A percentile compares a stretch with the other conserved stretches of the same genome.
Conservation (phyloP, 2,113 vertebrate genomes). For the Cavia porcellus region DNA sequence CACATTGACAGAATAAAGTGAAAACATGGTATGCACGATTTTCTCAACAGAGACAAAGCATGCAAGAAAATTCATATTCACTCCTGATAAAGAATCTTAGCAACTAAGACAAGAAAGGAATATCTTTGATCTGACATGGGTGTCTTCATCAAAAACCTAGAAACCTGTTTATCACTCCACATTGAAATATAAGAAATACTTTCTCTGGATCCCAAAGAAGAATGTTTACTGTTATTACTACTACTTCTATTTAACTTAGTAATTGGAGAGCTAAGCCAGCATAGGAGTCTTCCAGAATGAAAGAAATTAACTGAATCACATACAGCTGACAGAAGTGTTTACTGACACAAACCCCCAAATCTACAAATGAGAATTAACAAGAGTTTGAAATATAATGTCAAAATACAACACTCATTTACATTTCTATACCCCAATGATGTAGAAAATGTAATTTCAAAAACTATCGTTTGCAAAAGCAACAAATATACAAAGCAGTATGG, state of each 20-base stretch:
- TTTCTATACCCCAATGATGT: background rate
- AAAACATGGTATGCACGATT: background rate
- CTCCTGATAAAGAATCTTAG: background rate
- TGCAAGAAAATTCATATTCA: background rate
- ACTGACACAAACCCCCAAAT: background rate
- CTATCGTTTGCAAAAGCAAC: background rate
- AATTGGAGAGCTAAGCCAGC: background rate
- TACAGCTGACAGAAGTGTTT: background rate
- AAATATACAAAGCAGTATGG: background rate
- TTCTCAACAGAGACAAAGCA: background rate
- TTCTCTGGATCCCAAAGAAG: background rate
- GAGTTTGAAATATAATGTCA: too few species aligned
- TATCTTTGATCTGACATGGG: background rate
- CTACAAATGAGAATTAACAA: background rate
- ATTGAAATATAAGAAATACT: background rate
- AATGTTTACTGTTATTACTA: background rate
- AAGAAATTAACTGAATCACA: background rate
- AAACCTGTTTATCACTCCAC: background rate
- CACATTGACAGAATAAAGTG: background rate
- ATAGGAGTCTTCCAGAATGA: background rate
- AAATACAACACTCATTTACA: background rate
- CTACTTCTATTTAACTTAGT: background rate
- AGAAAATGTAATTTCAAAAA: background rate
- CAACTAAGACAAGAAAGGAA: background rate
- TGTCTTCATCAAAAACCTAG: background rate